Base-by-base conservation (phyloP, 2,888 invertebrate genomes). In the Lissocephala sabroskyi region DNA sequence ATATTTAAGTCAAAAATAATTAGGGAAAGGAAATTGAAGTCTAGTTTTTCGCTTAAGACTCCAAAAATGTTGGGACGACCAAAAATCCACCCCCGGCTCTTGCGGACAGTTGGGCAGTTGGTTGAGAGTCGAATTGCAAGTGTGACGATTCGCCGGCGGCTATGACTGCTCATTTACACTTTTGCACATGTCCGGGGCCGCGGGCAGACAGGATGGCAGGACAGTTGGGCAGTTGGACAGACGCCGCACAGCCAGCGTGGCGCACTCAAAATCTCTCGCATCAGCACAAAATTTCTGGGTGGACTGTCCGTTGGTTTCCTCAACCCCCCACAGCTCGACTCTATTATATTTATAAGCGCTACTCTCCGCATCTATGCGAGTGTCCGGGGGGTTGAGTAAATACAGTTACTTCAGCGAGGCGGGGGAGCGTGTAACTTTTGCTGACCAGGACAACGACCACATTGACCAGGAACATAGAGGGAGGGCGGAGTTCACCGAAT, bases 81-180 rank as follows among this genome's bases (percentile, higher is more conserved):
- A n/a, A n/a, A n/a, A n/a, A n/a, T n/a, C n/a, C n/a, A n/a, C n/a
- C n/a, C n/a, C n/a, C n/a, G n/a, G n/a, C n/a, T n/a, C n/a, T n/a
- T n/a, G n/a, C n/a, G n/a, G n/a, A n/a, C n/a, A n/a, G 39, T 14
- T 33, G 17, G 7, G 11, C 1, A 13, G 9, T 17, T 11, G n/a
- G 23, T 49, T 49, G 13, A 18, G 19, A 10, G 16, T 35, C 29
- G 11, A 10, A n/a, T 16, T 35, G 32, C 55, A 63, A 58, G 64
- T 70, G 71, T 71, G 75, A 74, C 64, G 64, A 71, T 62, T 66
- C 55, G 73, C 71, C 71, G 62, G 53, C 52, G 56, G 71, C 75
- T 58, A 65, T 63, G 61, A 71, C 75, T 77, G 71, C 78, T 75
- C 78, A 71, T 70, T 70, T 77, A 70, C 75, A 76, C 70, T 68